Evolutionary conservation across 2,113 vertebrate genomes (phyloP).

Genomic region (Sinosuthora webbiana): DNA sequence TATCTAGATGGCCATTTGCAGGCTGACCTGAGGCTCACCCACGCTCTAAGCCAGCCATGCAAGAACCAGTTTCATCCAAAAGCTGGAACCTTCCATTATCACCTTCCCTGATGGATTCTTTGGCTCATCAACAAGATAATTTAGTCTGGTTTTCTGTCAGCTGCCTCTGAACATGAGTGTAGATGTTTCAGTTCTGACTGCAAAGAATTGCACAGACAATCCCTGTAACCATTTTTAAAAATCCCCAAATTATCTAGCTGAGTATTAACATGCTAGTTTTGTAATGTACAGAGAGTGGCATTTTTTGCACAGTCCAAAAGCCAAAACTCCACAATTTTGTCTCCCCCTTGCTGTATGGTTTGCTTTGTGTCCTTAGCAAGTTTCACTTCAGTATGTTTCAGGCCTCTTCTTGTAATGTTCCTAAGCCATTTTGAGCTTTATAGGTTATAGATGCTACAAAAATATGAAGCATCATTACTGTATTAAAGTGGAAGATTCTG

Average conservation of each 20-base stretch:
- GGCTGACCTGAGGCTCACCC: not conserved
- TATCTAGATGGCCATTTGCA: not conserved
- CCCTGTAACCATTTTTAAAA: not conserved
- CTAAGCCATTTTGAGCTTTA: not conserved
- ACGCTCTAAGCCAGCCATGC: not conserved
- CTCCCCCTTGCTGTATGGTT: not conserved
- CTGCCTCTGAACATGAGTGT: not conserved
- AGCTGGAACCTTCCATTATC: not conserved
- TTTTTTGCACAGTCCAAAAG: not conserved
- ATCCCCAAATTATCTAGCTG: not conserved
- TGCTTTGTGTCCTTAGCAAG: not conserved
- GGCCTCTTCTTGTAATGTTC: not conserved
- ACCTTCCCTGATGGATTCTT: not conserved
- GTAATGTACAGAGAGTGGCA: not conserved
- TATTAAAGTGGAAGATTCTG: constrained; percentile 2
- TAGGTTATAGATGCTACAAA: not conserved
- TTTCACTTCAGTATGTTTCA: not conserved
- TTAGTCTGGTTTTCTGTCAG: not conserved
- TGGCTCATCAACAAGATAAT: not conserved
- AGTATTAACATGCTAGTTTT: not conserved
- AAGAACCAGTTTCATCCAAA: not conserved
- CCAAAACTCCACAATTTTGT: not conserved
- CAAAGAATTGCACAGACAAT: not conserved
- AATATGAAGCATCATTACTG: not conserved
- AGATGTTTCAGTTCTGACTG: not conserved